Conservation (phyloP, 2,113 vertebrate species). For the Thymallus thymallus region DNA sequence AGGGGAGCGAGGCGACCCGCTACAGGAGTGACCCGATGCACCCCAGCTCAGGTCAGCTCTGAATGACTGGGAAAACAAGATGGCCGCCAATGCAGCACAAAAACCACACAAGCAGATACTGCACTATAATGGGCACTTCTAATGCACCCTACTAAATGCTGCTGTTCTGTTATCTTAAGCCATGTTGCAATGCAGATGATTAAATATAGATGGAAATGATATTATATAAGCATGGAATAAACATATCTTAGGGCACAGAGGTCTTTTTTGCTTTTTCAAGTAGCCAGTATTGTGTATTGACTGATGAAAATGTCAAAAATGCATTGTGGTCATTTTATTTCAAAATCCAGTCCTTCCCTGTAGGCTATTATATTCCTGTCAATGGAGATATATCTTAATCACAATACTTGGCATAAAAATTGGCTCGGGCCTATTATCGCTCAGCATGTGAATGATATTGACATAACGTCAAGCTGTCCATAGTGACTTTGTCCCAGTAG, state of each 20-base stretch:
- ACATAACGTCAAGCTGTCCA: slow-evolving; percentile 39
- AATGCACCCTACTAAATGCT: background rate
- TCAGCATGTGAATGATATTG: slow-evolving; percentile 47
- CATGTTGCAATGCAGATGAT: slow-evolving; percentile 8
- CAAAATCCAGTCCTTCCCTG: slow-evolving; percentile 12
- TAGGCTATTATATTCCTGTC: slow-evolving; percentile 26
- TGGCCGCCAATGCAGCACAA: slow-evolving; percentile 7
- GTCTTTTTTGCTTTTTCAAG: background rate
- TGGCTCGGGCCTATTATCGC: slow-evolving; percentile 35
- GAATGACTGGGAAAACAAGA: slow-evolving; percentile 38
- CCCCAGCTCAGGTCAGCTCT: slow-evolving; percentile 29
- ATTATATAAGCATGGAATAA: background rate
- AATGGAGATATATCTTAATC: slow-evolving; percentile 30
- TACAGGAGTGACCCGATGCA: slow-evolving; percentile 69
- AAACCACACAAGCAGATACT: background rate
- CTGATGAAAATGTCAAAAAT: slow-evolving; percentile 8
- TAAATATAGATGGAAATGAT: background rate
- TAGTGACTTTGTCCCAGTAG: slow-evolving; percentile 28
- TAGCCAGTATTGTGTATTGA: background rate
- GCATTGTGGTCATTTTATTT: background rate
- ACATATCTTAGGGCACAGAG: background rate
- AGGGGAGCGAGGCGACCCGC: slow-evolving; percentile 53
- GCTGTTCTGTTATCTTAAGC: slow-evolving; percentile 16
- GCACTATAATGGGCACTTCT: too few relatives aligned
- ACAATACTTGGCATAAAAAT: slow-evolving; percentile 39